Evolutionary conservation across 2,113 vertebrate genomes (phyloP).

Genomic region (Eolophus roseicapilla): DNA sequence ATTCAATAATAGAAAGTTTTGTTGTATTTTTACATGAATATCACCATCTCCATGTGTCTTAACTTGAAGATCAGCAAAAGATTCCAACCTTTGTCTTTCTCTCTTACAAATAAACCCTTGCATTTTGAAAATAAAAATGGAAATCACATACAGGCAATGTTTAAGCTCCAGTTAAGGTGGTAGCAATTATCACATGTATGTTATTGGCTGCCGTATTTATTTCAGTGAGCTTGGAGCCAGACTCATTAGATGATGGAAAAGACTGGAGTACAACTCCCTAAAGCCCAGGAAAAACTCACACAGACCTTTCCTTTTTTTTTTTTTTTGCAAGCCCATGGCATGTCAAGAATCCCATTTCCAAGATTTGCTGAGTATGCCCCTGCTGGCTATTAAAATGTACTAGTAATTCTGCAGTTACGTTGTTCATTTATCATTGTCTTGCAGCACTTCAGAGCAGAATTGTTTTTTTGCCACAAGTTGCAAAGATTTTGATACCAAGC

Average conservation of each 20-base stretch:
- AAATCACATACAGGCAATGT: neutral
- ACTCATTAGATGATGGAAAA: neutral
- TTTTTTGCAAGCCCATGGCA: neutral
- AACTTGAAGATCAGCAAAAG: neutral
- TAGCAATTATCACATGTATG: neutral
- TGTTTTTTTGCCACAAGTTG: neutral
- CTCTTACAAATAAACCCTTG: neutral
- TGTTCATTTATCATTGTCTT: conserved; percentile 13
- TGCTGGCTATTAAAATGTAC: neutral
- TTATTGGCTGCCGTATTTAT: neutral
- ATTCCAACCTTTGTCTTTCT: neutral
- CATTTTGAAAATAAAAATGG: neutral
- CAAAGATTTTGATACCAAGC: neutral
- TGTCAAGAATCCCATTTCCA: neutral
- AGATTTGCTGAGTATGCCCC: neutral
- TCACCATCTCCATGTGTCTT: neutral
- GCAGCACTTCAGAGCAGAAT: neutral
- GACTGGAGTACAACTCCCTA: neutral
- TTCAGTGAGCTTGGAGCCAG: neutral
- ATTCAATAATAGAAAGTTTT: neutral
- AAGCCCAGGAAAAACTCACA: neutral
- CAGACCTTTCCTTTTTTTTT: neutral
- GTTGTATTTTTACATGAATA: neutral
- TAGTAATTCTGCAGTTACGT: neutral
- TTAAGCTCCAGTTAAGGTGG: neutral